A percentile compares a stretch with the other conserved stretches of the same genome.
Conservation (phyloP, 1,140 invertebrate genomes). For the Calephelis virginiensis region DNA sequence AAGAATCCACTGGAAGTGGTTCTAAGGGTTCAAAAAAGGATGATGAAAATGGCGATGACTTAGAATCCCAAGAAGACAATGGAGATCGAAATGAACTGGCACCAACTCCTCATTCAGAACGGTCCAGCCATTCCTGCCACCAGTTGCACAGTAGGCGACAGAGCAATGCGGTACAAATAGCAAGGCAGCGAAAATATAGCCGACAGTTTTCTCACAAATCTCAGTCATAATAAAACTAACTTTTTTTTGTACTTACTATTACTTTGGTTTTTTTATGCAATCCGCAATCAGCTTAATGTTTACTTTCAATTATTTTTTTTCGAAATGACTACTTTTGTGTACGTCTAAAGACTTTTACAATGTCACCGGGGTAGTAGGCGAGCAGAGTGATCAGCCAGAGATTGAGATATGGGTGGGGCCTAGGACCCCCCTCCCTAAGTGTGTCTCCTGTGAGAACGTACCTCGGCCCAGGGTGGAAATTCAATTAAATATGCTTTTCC, state of each 20-base stretch:
- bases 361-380: no score
- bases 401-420: no score
- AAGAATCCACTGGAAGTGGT: constrained; percentile 53
- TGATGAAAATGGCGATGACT: constrained; percentile 45
- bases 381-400: no score
- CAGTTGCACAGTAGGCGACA: constrained; percentile 56
- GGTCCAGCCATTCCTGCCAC: constrained; percentile 59
- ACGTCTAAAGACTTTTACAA: no score
- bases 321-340: no score
- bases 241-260: neutral
- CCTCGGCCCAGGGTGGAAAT: no score
- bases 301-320: no score
- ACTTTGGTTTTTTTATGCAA: no score
- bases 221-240: neutral
- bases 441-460: no score
- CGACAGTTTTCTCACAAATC: constrained; percentile 27
- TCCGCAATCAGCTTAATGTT: no score
- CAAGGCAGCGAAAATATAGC: constrained; percentile 56
- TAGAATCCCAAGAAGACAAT: constrained; percentile 41
- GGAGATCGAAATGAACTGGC: constrained; percentile 40
- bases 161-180: constrained; percentile 63
- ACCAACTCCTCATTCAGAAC: constrained; percentile 54
- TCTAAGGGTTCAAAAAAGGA: constrained; percentile 57
- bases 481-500: no score
- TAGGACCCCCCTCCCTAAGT: no score